Conservation (phyloP, 2,797 vertebrate species). For the Falco biarmicus region DNA sequence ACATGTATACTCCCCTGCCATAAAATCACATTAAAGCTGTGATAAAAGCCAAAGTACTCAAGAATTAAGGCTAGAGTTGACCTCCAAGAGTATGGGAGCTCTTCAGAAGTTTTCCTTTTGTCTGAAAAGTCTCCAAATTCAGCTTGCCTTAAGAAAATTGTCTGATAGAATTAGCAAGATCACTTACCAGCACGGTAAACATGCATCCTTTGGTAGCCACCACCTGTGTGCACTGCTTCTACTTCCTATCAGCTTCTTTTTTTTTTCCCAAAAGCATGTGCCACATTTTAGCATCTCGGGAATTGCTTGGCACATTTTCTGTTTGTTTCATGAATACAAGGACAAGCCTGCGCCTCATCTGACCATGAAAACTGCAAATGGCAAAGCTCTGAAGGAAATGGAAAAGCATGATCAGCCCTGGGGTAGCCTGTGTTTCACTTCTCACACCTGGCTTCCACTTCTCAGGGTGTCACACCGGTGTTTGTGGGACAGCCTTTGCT, state of each 20-base stretch:
- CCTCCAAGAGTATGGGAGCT: background rate
- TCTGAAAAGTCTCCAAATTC: background rate
- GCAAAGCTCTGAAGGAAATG: background rate
- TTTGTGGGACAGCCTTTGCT: background rate
- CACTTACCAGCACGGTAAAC: background rate
- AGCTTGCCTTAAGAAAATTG: background rate
- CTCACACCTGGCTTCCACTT: background rate
- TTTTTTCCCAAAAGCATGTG: background rate
- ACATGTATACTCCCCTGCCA: rapidly evolving
- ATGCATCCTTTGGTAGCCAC: background rate
- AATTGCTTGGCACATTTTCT: background rate
- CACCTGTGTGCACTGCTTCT: background rate
- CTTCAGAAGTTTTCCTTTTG: background rate
- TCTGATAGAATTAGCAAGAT: background rate
- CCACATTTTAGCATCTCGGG: background rate
- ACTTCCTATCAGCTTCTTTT: background rate
- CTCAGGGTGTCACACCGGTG: background rate
- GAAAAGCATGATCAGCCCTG: background rate
- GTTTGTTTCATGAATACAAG: background rate
- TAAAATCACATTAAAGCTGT: background rate
- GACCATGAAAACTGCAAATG: too few relatives aligned
- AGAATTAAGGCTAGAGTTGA: background rate
- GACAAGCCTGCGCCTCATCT: background rate
- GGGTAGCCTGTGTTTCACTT: background rate
- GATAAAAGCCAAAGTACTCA: background rate